A percentile compares a stretch with the other conserved stretches of the same genome.
Conservation (phyloP, 2,797 vertebrate species). For the Aldrovandia affinis region DNA sequence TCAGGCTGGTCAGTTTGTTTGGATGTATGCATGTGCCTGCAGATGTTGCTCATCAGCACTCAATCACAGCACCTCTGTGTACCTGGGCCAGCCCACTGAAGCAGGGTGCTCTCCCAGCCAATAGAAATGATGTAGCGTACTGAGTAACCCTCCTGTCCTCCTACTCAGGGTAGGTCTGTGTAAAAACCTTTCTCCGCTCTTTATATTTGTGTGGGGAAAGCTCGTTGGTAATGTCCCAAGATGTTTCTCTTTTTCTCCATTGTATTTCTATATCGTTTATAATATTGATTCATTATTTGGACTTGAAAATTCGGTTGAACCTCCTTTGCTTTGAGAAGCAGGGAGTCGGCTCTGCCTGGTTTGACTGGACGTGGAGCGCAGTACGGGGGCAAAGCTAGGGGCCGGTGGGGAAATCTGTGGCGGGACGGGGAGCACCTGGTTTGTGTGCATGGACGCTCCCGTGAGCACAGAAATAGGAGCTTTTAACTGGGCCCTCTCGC, state of each 20-base stretch:
- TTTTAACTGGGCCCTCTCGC: neutral
- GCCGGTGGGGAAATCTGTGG: neutral
- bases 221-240: constrained; percentile 65
- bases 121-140: no score
- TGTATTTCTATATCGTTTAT: no score
- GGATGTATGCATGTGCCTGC: constrained; percentile 34
- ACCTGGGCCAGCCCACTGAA: no score
- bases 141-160: no score
- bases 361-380: neutral
- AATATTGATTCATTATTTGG: constrained; percentile 64
- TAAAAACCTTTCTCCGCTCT: constrained; percentile 38
- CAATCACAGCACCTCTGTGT: no score
- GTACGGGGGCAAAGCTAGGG: neutral
- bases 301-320: constrained; percentile 79
- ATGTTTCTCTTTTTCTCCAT: no score
- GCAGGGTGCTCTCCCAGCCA: no score
- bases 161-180: no score
- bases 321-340: constrained; percentile 75
- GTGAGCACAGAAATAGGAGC: neutral
- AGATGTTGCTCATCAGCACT: neutral
- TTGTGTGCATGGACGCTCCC: neutral
- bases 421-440: constrained; percentile 48
- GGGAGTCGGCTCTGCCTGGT: constrained; percentile 57
- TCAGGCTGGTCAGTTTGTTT: constrained; percentile 55
- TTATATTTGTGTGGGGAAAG: constrained; percentile 50